A percentile compares a stretch with the other conserved stretches of the same genome.
These are phyloP conservation scores for Decapterus maruadsi DNA, from an alignment of 2,797 vertebrate genomes.

Conservation along the genomic window DNA sequence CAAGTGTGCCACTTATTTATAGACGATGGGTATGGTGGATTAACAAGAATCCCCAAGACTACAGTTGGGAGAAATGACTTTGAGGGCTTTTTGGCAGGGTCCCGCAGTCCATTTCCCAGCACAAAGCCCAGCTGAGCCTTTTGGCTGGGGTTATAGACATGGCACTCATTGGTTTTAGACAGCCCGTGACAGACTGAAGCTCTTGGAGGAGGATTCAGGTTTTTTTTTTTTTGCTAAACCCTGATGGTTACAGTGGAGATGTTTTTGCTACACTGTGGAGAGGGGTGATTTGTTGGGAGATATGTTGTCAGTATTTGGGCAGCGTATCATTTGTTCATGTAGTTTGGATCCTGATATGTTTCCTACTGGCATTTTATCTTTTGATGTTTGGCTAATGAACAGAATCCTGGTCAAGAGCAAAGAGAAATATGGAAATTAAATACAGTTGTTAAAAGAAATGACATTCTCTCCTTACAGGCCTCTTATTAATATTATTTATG, in stretches of 20 bases:
- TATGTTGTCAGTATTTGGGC: conserved; percentile 2
- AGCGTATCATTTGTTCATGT: neutral
- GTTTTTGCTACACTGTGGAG: conserved; percentile 36
- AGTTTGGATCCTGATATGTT: conserved; percentile 3
- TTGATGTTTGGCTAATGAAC: neutral
- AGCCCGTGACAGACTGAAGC: conserved; percentile 50
- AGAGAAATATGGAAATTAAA: conserved; percentile 14
- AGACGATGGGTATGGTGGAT: conserved; percentile 81
- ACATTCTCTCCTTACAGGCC: neutral
- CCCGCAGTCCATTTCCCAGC: conserved; percentile 72
- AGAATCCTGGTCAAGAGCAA: neutral
- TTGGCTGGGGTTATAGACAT: conserved; percentile 66
- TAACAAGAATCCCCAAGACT: conserved; percentile 79
- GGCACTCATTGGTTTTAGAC: conserved; percentile 65
- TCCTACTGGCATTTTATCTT: neutral
- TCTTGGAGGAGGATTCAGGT: conserved; percentile 49
- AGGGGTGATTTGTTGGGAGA: conserved; percentile 25
- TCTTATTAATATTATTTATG: conserved; percentile 25
- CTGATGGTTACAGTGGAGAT: conserved; percentile 42
- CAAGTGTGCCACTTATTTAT: conserved; percentile 78
- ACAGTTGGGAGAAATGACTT: conserved; percentile 79
- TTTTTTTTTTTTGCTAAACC: conserved; percentile 42
- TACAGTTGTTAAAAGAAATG: conserved; percentile 3
- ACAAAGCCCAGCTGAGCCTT: conserved; percentile 79
- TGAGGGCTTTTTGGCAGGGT: conserved; percentile 77